These are phyloP conservation scores for Erebia ligea DNA, from an alignment of 2,888 invertebrate species.

Conservation along the genomic window DNA sequence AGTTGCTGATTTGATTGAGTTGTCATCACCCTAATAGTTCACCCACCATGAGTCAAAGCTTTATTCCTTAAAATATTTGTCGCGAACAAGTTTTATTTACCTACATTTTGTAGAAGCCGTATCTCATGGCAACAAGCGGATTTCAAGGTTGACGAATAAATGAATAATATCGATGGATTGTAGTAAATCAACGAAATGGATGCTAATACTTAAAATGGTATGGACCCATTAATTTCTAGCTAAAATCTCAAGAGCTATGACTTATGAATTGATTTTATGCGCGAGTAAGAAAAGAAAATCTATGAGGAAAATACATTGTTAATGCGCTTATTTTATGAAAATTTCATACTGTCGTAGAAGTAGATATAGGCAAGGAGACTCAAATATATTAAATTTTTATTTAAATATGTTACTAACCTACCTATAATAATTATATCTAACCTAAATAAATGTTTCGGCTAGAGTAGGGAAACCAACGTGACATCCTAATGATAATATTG, in stretches of 20 bases:
- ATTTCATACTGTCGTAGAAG: too few species aligned
- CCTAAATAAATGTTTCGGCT: too few species aligned
- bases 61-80: conserved; percentile 40
- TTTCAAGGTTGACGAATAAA: conserved; percentile 71
- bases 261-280: conserved; percentile 1
- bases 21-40: too few species aligned
- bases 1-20: too few species aligned
- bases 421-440: too few species aligned
- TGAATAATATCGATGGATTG: conserved; percentile 62
- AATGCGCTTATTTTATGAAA: too few species aligned
- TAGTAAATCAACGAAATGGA: conserved; percentile 60
- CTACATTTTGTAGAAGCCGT: conserved; percentile 52
- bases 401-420: too few species aligned
- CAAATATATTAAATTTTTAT: too few species aligned
- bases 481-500: too few species aligned
- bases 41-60: conserved; percentile 26
- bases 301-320: background rate
- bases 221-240: conserved; percentile 14
- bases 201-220: conserved; percentile 29
- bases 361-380: too few species aligned
- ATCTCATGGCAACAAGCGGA: conserved; percentile 68
- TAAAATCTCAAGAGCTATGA: background rate
- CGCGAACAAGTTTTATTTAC: conserved; percentile 44
- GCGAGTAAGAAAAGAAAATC: background rate
- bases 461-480: too few species aligned